Conservation (phyloP, 2,797 vertebrate species). For the Mycteria americana region DNA sequence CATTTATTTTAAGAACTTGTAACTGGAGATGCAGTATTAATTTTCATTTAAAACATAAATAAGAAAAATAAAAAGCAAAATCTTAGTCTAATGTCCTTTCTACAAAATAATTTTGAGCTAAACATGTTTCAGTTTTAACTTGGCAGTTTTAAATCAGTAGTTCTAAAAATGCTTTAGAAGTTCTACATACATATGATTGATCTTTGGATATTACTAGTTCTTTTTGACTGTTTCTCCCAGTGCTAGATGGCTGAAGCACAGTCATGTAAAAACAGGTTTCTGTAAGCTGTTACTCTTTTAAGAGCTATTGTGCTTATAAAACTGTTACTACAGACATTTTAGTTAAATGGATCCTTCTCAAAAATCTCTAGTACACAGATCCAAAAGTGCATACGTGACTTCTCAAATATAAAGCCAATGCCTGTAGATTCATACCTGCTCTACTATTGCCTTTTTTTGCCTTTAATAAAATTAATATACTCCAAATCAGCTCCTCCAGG, state of each 20-base stretch:
- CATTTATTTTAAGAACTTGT: not conserved
- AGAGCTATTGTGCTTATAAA: not conserved
- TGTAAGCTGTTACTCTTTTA: not conserved
- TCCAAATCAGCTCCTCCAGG: not conserved
- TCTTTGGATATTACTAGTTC: not conserved
- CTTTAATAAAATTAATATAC: not conserved
- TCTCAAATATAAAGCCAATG: not conserved
- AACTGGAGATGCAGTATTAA: not conserved
- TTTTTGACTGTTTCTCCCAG: not conserved
- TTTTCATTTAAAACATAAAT: not conserved
- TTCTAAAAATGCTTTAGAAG: not conserved
- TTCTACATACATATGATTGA: not conserved
- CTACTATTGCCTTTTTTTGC: not conserved
- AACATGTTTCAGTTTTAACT: not conserved
- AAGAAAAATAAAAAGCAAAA: not conserved
- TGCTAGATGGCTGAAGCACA: not conserved
- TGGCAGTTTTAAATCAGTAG: not conserved
- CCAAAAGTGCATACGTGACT: not conserved
- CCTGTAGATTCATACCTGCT: not conserved
- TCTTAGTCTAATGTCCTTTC: not conserved
- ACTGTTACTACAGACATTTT: not conserved
- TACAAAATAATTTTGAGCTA: not conserved
- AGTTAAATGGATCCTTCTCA: not conserved
- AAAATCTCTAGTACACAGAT: not conserved
- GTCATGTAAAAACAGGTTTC: not conserved